Evolutionary conservation across 1,140 invertebrate genomes (phyloP).

Genomic region (Eciton burchellii): DNA sequence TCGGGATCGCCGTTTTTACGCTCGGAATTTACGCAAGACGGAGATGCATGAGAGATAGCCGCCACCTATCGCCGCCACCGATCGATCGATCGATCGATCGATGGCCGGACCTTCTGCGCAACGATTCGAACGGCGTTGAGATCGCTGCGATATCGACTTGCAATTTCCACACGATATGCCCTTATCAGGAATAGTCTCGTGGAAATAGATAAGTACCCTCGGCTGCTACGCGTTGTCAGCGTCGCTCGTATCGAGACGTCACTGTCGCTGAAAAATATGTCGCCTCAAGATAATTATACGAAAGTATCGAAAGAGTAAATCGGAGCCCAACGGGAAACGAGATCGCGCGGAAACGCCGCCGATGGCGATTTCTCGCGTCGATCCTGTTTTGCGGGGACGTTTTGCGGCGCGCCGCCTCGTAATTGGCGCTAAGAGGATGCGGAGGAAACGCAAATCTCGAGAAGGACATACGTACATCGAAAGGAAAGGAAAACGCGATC

Average conservation of each 20-base stretch:
- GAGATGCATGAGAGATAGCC: neutral
- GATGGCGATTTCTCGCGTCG: neutral
- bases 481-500: neutral
- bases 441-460: slow-evolving; percentile 31
- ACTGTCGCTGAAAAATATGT: neutral
- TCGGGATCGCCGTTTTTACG: neutral
- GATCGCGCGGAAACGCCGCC: too few species aligned
- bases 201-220: slow-evolving; percentile 22
- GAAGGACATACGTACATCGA: neutral
- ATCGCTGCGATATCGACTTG: slow-evolving; percentile 24
- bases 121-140: neutral
- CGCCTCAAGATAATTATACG: too few species aligned
- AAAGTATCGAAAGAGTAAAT: neutral
- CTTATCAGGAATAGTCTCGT: slow-evolving; percentile 15
- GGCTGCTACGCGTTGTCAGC: neutral
- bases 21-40: slow-evolving; percentile 9
- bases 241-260: too few species aligned
- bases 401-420: slow-evolving; percentile 14
- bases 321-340: neutral
- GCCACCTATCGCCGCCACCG: neutral
- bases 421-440: slow-evolving; percentile 42
- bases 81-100: slow-evolving; percentile 5
- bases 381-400: slow-evolving; percentile 20
- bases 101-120: neutral
- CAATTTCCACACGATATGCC: neutral